Percentiles rank a stretch among this genome's conserved stretches.
phyloP scores from a whole-genome alignment of 30 jellyfish, hydroid and myxozoan species.

The Turritopsis dohrnii region DNA sequence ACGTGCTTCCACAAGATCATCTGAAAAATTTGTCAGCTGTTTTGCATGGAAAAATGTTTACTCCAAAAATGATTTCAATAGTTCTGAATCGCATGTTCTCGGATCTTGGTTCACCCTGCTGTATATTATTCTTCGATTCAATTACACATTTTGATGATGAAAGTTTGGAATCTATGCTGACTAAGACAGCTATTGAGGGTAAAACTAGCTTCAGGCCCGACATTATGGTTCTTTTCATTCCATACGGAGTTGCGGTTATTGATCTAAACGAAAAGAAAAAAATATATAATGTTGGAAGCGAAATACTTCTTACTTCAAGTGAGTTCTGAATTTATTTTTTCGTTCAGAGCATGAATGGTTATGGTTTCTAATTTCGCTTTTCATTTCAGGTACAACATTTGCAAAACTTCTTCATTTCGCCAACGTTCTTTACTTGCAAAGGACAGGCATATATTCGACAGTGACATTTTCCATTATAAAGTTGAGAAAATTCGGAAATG shows the following conservation, averaged over 20 bases:
- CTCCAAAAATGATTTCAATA: background rate
- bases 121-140: background rate
- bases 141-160: background rate
- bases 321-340: background rate
- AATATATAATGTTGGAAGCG: background rate
- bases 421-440: background rate
- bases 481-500: background rate
- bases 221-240: background rate
- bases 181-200: background rate
- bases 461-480: background rate
- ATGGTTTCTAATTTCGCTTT: background rate
- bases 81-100: background rate
- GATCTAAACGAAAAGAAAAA: background rate
- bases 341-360: background rate
- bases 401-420: background rate
- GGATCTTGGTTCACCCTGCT: background rate
- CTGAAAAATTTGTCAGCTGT: background rate
- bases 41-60: background rate
- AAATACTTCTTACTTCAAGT: background rate
- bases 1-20: no score
- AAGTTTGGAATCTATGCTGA: background rate
- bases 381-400: background rate
- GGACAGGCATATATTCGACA: background rate
- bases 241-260: background rate
- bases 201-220: background rate